phyloP scores from a whole-genome alignment of 2,888 invertebrate genomes.

The Achlya flavicornis region DNA sequence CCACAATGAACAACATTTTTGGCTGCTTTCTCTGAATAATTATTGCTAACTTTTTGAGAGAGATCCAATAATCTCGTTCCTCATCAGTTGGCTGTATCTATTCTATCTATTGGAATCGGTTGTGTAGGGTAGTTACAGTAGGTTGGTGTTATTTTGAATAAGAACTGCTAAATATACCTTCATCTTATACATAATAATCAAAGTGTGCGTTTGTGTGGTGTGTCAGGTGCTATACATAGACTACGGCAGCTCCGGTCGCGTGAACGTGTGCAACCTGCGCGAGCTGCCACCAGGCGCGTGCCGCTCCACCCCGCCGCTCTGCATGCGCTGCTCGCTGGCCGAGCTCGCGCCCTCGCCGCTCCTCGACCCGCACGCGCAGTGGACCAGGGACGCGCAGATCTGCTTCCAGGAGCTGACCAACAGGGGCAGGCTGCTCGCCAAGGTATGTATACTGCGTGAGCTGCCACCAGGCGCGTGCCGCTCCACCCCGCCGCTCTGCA shows the following conservation, averaged over 20 bases:
- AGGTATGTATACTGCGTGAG: conserved; percentile 72
- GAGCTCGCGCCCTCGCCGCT: conserved; percentile 87
- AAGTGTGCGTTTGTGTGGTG: conserved; percentile 14
- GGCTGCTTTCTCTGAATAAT: too few species aligned
- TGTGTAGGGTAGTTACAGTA: too few species aligned
- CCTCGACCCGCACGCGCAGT: conserved; percentile 83
- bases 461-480: conserved; percentile 53
- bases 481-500: conserved; percentile 73
- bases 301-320: conserved; percentile 72
- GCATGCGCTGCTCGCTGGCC: conserved; percentile 87
- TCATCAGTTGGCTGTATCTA: too few species aligned
- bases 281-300: conserved; percentile 54
- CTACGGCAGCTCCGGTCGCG: conserved; percentile 86
- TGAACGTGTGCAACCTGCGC: conserved; percentile 74
- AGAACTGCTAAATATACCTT: too few species aligned
- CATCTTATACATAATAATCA: too few species aligned
- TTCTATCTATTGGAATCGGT: too few species aligned
- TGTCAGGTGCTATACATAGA: conserved; percentile 90
- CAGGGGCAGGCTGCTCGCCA: conserved; percentile 67
- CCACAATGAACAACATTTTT: too few species aligned
- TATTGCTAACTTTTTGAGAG: too few species aligned
- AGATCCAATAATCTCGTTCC: too few species aligned
- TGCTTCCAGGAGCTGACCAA: conserved; percentile 68
- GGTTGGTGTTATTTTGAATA: too few species aligned
- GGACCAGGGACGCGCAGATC: conserved; percentile 86